Evolutionary conservation across 2,888 invertebrate genomes (phyloP).

Genomic region (Torymus aiolomorphi): DNA sequence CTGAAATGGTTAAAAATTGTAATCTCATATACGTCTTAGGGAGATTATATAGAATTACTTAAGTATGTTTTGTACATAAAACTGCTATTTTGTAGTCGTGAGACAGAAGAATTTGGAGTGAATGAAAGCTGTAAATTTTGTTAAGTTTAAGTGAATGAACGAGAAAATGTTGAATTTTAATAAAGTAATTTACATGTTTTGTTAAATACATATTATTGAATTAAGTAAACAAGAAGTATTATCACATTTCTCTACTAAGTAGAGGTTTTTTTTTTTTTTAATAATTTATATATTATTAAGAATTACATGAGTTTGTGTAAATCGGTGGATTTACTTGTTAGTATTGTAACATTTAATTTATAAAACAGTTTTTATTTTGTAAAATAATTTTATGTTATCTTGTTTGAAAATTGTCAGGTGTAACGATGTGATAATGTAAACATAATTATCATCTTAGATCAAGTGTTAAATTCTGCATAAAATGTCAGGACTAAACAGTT

Average conservation of each 20-base stretch:
- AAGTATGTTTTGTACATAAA: conserved; percentile 20
- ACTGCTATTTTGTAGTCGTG: neutral
- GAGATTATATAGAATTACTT: conserved; percentile 8
- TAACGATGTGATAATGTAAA: conserved; percentile 25
- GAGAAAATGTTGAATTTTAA: neutral
- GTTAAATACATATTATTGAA: conserved; percentile 15
- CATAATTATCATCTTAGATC: neutral
- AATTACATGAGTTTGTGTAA: too few relatives aligned
- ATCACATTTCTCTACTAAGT: conserved; percentile 6
- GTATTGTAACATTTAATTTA: conserved; percentile 1
- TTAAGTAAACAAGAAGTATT: conserved; percentile 32
- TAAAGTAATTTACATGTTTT: neutral
- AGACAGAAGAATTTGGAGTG: neutral
- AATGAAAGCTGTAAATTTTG: conserved; percentile 30
- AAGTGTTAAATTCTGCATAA: neutral
- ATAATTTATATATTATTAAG: too few relatives aligned
- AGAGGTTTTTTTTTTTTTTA: neutral
- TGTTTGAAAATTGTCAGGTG: conserved; percentile 16
- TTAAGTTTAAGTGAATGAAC: conserved; percentile 25
- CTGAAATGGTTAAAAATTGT: neutral
- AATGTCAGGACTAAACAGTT: conserved; percentile 14
- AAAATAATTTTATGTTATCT: conserved; percentile 11
- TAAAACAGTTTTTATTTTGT: neutral
- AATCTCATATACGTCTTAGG: conserved; percentile 5
- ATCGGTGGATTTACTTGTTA: neutral